Conservation (phyloP, 30 jellyfish, hydroid and myxozoan species). For the Sanderia malayensis region DNA sequence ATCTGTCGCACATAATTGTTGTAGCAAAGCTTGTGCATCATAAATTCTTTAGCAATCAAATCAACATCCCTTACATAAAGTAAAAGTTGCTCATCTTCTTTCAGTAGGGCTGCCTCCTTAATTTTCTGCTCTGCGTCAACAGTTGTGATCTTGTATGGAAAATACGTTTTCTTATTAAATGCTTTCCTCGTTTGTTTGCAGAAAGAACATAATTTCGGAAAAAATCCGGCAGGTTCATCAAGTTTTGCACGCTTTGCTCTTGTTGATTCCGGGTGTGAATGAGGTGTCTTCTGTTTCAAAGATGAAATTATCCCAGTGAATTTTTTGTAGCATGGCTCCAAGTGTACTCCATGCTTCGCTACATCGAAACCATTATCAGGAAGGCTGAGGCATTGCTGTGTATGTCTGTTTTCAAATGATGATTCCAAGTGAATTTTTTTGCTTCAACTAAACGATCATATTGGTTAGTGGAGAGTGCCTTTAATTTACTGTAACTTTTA, state of each 20-base stretch:
- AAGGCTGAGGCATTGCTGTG: background rate
- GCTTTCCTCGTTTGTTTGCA: slow-evolving; percentile 7
- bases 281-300: slow-evolving; percentile 1
- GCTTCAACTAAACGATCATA: background rate
- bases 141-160: slow-evolving; percentile 11
- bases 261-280: slow-evolving; percentile 13
- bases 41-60: slow-evolving; percentile 11
- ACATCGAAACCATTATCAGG: slow-evolving; percentile 4
- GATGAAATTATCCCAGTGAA: slow-evolving; percentile 13
- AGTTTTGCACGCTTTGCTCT: slow-evolving; percentile 15
- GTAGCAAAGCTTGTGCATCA: slow-evolving; percentile 25
- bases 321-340: slow-evolving; percentile 10
- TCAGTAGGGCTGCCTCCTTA: slow-evolving; percentile 8
- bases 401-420: background rate
- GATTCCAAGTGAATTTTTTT: background rate
- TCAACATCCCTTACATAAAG: slow-evolving; percentile 9
- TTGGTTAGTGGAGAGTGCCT: background rate
- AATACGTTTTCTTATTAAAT: background rate
- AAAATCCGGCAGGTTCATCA: slow-evolving; percentile 13
- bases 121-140: slow-evolving; percentile 7
- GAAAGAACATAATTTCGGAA: slow-evolving; percentile 17
- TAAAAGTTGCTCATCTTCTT: slow-evolving; percentile 7
- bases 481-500: no score
- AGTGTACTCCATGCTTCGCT: slow-evolving; percentile 6
- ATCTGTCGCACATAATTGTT: background rate